Base-by-base conservation (phyloP, 2,888 invertebrate genomes). In the Yponomeuta evonymella region DNA sequence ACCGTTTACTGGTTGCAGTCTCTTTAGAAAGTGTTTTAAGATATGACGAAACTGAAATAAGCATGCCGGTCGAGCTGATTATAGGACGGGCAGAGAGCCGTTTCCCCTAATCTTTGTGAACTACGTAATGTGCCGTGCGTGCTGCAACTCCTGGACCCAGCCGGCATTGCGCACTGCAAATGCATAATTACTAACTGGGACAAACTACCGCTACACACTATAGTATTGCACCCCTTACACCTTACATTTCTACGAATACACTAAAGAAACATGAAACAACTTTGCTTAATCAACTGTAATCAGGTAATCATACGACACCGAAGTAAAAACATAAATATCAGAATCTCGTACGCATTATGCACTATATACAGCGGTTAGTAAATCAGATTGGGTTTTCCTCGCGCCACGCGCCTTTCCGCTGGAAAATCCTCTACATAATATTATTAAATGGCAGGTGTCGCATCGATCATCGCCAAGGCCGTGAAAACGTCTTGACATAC, bases 21-120 rank as follows among this genome's bases (percentile, higher is more conserved):
- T 89, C 87, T 90, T 87, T 91, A 90, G 92, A 92, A 91, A 91
- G 90, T 88, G 83, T 85, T 70, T 82, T 82, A 23, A 85, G 86
- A 87, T 85, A 84, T 89, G 89, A 89, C 88, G 89, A 90, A 90
- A 90, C 81, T 86, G 81, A 86, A 90, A 84, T 79, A 78, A 81
- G 79, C 43, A 43, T 43, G 43, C 43, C 83, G 81, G 84, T 81
- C 81, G 81, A 81, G 79, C 81, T 82, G 81, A 86, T 89, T 87
- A 84, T 84, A 86, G 86, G 85, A 87, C 82, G 78, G 76, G 79
- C 80, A 74, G 78, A 78, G 80, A 82, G 80, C 81, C 78, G 81
- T 85, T 87, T 85, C 81, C 83, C 81, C 82, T 80, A 78, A 63
- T 65, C 81, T 79, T 83, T 75, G 79, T 81, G 76, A 78, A 77